Conservation (phyloP, 2,888 invertebrate species). For the Podabrus alpinus region DNA sequence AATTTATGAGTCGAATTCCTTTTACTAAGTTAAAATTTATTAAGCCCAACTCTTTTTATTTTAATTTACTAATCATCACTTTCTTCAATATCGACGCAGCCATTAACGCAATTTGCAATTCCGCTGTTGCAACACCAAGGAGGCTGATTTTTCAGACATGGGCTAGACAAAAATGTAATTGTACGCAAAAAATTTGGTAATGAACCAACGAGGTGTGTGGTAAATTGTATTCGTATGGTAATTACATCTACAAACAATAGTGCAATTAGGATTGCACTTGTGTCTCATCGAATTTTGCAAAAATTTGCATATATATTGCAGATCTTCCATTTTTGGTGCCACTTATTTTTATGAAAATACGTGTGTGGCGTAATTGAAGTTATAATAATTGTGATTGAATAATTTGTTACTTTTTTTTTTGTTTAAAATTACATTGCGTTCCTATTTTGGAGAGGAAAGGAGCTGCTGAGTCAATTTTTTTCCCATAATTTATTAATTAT, state of each 20-base stretch:
- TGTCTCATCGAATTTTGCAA: neutral
- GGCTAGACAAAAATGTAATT: neutral
- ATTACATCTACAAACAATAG: neutral
- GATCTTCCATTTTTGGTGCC: neutral
- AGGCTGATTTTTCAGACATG: neutral
- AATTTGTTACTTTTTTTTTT: no score
- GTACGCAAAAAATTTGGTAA: neutral
- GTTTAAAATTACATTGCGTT: no score
- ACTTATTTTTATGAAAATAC: neutral
- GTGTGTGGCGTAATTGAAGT: neutral
- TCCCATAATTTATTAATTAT: neutral
- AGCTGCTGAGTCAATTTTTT: neutral
- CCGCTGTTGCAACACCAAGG: neutral
- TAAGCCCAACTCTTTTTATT: neutral
- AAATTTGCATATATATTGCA: neutral
- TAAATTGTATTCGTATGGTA: neutral
- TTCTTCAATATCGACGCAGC: no score
- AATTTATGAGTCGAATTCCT: neutral
- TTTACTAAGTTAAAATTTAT: no score
- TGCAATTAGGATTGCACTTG: neutral
- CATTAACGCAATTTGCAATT: no score
- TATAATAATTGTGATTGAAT: neutral
- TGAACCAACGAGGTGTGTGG: neutral
- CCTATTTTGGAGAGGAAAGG: no score
- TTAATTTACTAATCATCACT: no score